phyloP scores from a whole-genome alignment of 2,888 invertebrate genomes.

The Timema podura region DNA sequence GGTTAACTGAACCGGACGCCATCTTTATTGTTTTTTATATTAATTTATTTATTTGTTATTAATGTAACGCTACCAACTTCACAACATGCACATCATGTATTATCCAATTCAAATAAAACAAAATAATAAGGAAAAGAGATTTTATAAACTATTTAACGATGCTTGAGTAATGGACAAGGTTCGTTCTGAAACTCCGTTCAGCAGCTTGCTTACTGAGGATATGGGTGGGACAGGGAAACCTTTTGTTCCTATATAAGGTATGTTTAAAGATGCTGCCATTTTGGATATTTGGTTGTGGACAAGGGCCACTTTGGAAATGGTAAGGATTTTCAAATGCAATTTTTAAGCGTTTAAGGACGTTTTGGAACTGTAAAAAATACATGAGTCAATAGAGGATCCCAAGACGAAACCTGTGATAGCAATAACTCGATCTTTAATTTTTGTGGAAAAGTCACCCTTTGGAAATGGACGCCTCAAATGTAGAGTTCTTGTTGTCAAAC shows the following conservation, averaged over 20 bases:
- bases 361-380: neutral
- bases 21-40: neutral
- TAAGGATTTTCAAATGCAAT: neutral
- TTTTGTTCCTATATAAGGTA: neutral
- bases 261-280: neutral
- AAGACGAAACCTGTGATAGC: neutral
- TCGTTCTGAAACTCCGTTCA: neutral
- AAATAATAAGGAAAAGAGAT: neutral
- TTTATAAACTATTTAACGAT: neutral
- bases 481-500: too few species aligned
- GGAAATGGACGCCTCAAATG: neutral
- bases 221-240: neutral
- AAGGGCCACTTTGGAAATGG: neutral
- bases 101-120: neutral
- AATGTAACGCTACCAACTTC: neutral
- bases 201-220: neutral
- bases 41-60: neutral
- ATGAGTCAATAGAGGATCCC: neutral
- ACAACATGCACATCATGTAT: neutral
- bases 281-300: neutral
- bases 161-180: neutral
- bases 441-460: constrained; percentile 7
- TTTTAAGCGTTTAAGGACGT: neutral
- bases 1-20: neutral
- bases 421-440: neutral